Evolutionary conservation across 2,888 invertebrate species (phyloP).

Genomic region (Sesia bembeciformis): DNA sequence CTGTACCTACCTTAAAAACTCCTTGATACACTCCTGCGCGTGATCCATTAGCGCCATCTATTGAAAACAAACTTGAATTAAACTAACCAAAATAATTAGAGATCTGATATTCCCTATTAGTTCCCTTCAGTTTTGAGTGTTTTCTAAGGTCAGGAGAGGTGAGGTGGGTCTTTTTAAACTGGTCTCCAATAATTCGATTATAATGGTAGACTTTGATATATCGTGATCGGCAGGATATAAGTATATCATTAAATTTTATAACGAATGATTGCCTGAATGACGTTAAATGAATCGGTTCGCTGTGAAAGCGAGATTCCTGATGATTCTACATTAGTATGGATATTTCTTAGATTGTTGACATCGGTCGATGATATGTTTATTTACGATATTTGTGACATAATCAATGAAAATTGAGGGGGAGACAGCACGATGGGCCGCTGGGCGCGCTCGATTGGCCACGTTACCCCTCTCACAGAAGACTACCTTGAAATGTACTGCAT

Average conservation of each 20-base stretch:
- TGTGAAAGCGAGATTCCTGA: not conserved
- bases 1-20: conserved; percentile 22
- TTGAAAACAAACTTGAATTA: conserved; percentile 4
- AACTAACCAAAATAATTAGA: conserved; percentile 10
- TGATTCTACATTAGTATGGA: not conserved
- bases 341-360: not conserved
- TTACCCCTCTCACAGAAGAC: no score
- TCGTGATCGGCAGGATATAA: conserved; percentile 34
- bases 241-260: conserved; percentile 47
- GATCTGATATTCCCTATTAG: conserved; percentile 17
- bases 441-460: no score
- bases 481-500: no score
- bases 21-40: conserved; percentile 32
- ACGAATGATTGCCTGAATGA: conserved; percentile 50
- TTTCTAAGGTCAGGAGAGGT: not conserved
- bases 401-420: no score
- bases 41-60: conserved; percentile 23
- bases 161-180: conserved; percentile 15
- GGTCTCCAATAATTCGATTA: conserved; percentile 52
- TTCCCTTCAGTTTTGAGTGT: not conserved
- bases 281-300: conserved; percentile 35
- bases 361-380: not conserved
- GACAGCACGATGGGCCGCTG: no score
- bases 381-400: no score
- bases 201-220: conserved; percentile 52